Evolutionary conservation across 2,113 vertebrate genomes (phyloP), one percentile per base, ranked within the genome.

Genomic region (Microtus ochrogaster): DNA sequence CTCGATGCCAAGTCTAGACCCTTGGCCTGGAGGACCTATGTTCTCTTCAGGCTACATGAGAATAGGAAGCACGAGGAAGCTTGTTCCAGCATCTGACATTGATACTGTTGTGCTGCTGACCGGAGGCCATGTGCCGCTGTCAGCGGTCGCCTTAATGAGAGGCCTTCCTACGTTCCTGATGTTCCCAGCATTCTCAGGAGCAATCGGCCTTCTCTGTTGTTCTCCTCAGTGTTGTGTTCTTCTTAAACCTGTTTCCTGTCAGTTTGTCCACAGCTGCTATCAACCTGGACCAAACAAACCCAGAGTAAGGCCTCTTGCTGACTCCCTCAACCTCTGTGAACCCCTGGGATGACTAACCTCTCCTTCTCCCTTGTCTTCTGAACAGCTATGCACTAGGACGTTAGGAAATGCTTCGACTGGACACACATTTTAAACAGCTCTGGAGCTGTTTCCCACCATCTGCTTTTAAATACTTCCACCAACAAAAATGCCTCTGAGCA

Each of bases 401-500:
- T 89, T 28, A 47, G 85, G 2, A 78, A 74, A 36, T 44, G 41
- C 68, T 97, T 85, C 72, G 89, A 96, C 88, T 0, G 0, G n/a
- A 94, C 70, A 92, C 82, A 74, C 16, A 49, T 91, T 94, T 96
- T 93, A 30, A 94, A 79, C 82, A 92, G 89, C 55, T 96, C 82
- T 41, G 70, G 63, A 83, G 49, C n/a, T 92, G 17, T 73, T 93
- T 94, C 84, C 92, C 12, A 12, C 82, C 89, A 97, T 94, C 92
- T 97, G 97, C 61, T 95, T 95, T 94, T 93, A 94, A 94, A 94
- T 70, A 77, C 47, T 33, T 4, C 70, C 93, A 82, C 26, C 76
- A 94, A 82, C 74, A 94, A 55, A 89, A 58, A 22, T 44, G 11
- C 55, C 95, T 96, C 49, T 89, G 76, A 92, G 41, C 68, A 90